Conservation (phyloP, 2,797 vertebrate genomes). For the Tauraco hartlaubi region DNA sequence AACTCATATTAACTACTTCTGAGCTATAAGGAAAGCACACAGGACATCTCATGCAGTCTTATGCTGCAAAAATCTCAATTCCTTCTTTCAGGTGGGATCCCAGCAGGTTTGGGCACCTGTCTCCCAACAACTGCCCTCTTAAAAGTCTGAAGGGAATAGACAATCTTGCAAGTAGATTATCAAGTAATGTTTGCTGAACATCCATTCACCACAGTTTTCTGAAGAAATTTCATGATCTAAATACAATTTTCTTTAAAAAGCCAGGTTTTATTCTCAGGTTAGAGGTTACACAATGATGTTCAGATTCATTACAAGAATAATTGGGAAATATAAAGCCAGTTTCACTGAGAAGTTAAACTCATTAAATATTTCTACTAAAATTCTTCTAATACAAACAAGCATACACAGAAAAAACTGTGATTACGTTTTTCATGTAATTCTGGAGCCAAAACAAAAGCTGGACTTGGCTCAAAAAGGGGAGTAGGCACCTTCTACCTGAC, state of each 20-base stretch:
- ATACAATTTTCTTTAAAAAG: background rate
- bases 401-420: background rate
- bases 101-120: background rate
- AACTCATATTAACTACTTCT: background rate
- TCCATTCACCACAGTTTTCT: background rate
- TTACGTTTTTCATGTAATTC: background rate
- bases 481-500: background rate
- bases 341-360: background rate
- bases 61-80: background rate
- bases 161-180: background rate
- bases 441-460: background rate
- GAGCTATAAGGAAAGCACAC: background rate
- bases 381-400: background rate
- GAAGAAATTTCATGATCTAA: background rate
- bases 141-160: background rate
- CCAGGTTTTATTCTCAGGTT: constrained; percentile 42
- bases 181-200: background rate
- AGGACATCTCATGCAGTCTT: background rate
- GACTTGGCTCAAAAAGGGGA: background rate
- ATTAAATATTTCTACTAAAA: background rate
- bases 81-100: background rate
- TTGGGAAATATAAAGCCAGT: background rate
- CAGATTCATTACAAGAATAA: background rate
- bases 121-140: background rate
- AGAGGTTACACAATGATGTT: background rate